Evolutionary conservation across 2,888 invertebrate genomes (phyloP).

Genomic region (Erebia aethiops): DNA sequence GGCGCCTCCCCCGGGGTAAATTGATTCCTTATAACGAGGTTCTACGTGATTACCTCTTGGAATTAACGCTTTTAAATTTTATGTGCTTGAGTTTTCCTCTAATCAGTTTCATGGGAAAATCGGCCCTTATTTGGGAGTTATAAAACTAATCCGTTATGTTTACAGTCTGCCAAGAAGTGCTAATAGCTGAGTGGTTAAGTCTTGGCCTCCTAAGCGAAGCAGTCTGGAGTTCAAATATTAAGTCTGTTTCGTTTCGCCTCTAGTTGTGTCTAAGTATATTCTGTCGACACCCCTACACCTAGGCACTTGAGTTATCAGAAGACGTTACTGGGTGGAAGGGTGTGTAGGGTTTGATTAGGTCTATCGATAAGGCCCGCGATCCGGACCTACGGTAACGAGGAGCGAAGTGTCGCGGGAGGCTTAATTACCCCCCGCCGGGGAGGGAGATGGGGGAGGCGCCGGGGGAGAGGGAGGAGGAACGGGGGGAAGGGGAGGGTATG

Average conservation of each 20-base stretch:
- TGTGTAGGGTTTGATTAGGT: conserved; percentile 7
- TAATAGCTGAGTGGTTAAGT: too few relatives aligned
- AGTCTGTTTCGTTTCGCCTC: too few relatives aligned
- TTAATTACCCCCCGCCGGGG: conserved; percentile 55
- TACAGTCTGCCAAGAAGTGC: too few relatives aligned
- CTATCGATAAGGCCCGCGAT: conserved; percentile 30
- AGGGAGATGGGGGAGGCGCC: conserved; percentile 17
- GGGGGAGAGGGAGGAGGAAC: conserved; percentile 16
- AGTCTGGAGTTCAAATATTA: too few relatives aligned
- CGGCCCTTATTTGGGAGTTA: not conserved
- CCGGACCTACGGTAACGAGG: conserved; percentile 67
- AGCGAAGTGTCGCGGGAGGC: conserved; percentile 59
- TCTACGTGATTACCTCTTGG: conserved; percentile 44
- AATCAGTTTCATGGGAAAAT: not conserved
- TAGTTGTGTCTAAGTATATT: too few relatives aligned
- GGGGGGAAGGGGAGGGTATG: conserved; percentile 24
- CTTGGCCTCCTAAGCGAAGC: too few relatives aligned
- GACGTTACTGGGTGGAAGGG: not conserved
- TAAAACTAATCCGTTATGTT: too few relatives aligned
- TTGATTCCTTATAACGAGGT: conserved; percentile 51
- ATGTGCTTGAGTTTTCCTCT: conserved; percentile 5
- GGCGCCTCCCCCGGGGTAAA: conserved; percentile 41
- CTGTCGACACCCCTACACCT: too few relatives aligned
- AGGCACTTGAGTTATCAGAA: too few relatives aligned
- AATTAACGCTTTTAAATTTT: conserved; percentile 39